Conservation (phyloP, 2,888 invertebrate genomes). For the Agrypnus murinus region DNA sequence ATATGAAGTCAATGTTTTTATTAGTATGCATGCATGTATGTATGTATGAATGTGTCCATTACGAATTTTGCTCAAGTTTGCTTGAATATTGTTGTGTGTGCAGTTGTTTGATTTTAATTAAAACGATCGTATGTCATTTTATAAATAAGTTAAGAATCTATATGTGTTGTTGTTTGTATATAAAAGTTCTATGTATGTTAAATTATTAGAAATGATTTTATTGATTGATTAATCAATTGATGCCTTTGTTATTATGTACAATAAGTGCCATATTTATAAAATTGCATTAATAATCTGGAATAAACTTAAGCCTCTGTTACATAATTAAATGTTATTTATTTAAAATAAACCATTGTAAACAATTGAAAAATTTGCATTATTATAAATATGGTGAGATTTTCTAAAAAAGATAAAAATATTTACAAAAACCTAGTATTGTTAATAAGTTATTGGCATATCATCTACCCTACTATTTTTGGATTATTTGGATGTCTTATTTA, state of each 20-base stretch:
- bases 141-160: neutral
- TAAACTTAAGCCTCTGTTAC: too few species aligned
- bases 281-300: neutral
- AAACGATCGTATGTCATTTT: slow-evolving; percentile 10
- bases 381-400: slow-evolving; percentile 36
- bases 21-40: too few species aligned
- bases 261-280: slow-evolving; percentile 47
- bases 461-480: slow-evolving; percentile 18
- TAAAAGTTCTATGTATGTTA: slow-evolving; percentile 50
- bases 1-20: too few species aligned
- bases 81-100: slow-evolving; percentile 10
- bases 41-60: slow-evolving; percentile 20
- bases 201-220: slow-evolving; percentile 45
- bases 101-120: slow-evolving; percentile 1
- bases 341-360: too few species aligned
- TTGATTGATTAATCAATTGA: slow-evolving; percentile 41
- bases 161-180: slow-evolving; percentile 49
- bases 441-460: slow-evolving; percentile 47
- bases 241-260: slow-evolving; percentile 47
- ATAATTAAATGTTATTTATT: too few species aligned
- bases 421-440: slow-evolving; percentile 10
- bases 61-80: slow-evolving; percentile 27
- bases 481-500: slow-evolving; percentile 36
- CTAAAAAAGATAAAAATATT: slow-evolving; percentile 19
- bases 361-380: slow-evolving; percentile 32